phyloP scores from a whole-genome alignment of 2,797 vertebrate species.

The Protosalanx chinensis region DNA sequence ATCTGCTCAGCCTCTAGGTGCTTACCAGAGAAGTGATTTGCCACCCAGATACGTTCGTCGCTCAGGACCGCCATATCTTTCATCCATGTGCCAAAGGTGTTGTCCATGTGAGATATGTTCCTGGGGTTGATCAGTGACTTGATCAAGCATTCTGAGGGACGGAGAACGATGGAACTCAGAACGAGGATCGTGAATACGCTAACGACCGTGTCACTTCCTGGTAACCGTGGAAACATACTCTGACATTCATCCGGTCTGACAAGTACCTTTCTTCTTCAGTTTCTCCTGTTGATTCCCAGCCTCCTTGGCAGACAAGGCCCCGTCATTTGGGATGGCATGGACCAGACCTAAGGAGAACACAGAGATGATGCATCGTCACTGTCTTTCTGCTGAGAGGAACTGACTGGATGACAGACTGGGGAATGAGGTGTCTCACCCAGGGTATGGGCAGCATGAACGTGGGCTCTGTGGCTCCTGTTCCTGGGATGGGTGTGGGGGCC shows the following conservation, averaged over 20 bases:
- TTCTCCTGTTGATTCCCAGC: conserved; percentile 57
- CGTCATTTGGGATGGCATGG: conserved; percentile 80
- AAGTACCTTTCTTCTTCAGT: conserved; percentile 73
- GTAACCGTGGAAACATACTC: neutral
- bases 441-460: conserved; percentile 67
- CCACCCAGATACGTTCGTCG: conserved; percentile 89
- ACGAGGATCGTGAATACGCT: neutral
- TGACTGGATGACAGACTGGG: neutral
- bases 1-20: neutral
- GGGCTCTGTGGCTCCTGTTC: conserved; percentile 76
- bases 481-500: conserved; percentile 42
- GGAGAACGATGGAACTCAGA: conserved; percentile 22
- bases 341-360: conserved; percentile 51
- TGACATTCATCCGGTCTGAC: neutral
- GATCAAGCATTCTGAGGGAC: conserved; percentile 78
- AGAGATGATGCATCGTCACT: neutral
- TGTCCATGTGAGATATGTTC: conserved; percentile 77
- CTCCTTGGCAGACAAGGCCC: conserved; percentile 68
- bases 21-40: conserved; percentile 90
- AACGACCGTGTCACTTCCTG: neutral
- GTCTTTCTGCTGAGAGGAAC: neutral
- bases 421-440: conserved; percentile 54
- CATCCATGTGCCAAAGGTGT: conserved; percentile 92
- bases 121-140: conserved; percentile 81
- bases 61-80: conserved; percentile 76